Percentiles rank a stretch among this genome's conserved stretches.
Conservation (phyloP, 92 coral and sea anemone genomes). For the Palythoa caribaeorum region DNA sequence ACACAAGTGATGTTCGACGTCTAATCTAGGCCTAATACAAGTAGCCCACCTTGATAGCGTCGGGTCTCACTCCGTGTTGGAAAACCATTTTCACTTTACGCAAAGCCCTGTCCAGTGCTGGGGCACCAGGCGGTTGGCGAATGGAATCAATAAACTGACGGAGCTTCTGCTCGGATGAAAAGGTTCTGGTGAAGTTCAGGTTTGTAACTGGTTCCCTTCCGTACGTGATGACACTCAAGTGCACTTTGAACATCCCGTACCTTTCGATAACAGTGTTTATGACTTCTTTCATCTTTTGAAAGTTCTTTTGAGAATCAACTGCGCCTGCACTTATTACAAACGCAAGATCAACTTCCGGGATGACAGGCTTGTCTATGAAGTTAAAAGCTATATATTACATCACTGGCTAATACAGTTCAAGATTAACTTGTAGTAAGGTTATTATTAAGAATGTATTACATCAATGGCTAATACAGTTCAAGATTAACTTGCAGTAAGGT, state of each 20-base stretch:
- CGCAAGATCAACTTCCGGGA: conserved; percentile 83
- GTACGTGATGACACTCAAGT: conserved; percentile 49
- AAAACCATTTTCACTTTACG: conserved; percentile 25
- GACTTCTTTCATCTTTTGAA: conserved; percentile 74
- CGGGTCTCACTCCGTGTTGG: conserved; percentile 54
- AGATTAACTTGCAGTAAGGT: no score
- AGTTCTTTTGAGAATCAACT: conserved; percentile 62
- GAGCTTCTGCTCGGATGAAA: conserved; percentile 40
- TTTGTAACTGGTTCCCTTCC: conserved; percentile 42
- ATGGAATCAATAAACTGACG: conserved; percentile 48
- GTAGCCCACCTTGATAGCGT: conserved; percentile 30
- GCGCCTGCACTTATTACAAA: conserved; percentile 82
- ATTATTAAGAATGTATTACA: background rate
- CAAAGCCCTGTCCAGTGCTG: conserved; percentile 50
- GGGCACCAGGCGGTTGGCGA: conserved; percentile 16
- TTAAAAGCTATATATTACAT: background rate
- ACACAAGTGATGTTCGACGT: no score
- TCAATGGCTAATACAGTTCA: background rate
- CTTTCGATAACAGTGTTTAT: conserved; percentile 65
- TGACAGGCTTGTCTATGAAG: conserved; percentile 39
- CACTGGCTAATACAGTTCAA: background rate
- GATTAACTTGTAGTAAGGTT: no score
- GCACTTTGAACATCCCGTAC: conserved; percentile 69
- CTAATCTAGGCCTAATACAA: background rate
- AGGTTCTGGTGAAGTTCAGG: conserved; percentile 41